Conservation (phyloP, 2,888 invertebrate species). For the Sympetrum striolatum region DNA sequence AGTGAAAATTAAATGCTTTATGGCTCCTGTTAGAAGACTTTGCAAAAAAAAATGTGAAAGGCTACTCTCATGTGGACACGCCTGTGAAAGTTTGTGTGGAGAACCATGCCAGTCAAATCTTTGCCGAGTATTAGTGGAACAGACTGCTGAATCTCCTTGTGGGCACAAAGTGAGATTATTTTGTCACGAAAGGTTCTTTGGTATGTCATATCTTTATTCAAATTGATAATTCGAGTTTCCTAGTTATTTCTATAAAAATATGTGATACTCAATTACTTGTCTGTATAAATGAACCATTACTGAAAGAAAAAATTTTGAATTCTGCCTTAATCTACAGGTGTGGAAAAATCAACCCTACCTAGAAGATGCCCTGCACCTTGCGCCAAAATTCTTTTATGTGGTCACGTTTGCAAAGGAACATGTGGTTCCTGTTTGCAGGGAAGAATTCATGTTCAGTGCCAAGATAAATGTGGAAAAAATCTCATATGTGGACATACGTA, state of each 20-base stretch:
- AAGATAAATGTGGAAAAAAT: constrained; percentile 62
- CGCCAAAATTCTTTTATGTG: constrained; percentile 59
- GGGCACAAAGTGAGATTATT: constrained; percentile 62
- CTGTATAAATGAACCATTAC: too few relatives aligned
- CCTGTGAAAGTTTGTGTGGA: constrained; percentile 59
- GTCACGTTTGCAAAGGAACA: constrained; percentile 63
- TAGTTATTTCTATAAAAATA: too few relatives aligned
- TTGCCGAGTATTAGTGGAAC: constrained; percentile 57
- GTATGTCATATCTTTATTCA: too few relatives aligned
- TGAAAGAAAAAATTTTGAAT: too few relatives aligned
- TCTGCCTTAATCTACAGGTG: neutral
- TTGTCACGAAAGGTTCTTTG: constrained; percentile 55
- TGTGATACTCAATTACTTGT: too few relatives aligned
- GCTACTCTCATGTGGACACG: constrained; percentile 62
- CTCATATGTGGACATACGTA: constrained; percentile 71
- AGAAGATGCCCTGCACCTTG: constrained; percentile 62
- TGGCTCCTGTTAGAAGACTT: constrained; percentile 53
- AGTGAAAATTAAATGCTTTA: constrained; percentile 59
- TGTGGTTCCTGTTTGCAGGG: constrained; percentile 67
- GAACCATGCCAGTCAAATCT: constrained; percentile 55
- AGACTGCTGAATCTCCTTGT: constrained; percentile 58
- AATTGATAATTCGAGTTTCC: too few relatives aligned
- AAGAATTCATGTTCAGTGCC: constrained; percentile 67
- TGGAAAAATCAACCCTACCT: constrained; percentile 53
- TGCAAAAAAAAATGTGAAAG: constrained; percentile 62